Percentiles rank a stretch among this genome's conserved stretches.
Evolutionary conservation across 2,113 vertebrate species (phyloP).

Genomic region (Hippocampus abdominalis): DNA sequence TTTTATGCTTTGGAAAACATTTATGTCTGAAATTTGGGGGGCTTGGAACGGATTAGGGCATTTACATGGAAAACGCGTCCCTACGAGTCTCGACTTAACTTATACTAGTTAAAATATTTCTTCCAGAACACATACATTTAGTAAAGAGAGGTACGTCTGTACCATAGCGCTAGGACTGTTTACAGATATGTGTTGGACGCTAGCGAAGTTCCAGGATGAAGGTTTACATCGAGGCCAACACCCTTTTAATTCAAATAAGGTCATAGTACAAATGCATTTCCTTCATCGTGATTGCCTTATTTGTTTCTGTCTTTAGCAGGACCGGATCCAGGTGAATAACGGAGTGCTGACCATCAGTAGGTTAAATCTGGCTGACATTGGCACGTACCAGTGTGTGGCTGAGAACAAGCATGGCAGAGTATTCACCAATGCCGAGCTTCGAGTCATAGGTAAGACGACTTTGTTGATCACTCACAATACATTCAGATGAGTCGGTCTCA

Average conservation of each 20-base stretch:
- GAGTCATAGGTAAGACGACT: slow-evolving; percentile 80
- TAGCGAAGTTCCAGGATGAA: neutral
- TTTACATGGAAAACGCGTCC: too few relatives aligned
- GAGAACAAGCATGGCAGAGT: slow-evolving; percentile 87
- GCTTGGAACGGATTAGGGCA: too few relatives aligned
- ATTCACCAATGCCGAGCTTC: slow-evolving; percentile 85
- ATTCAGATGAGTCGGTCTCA: neutral
- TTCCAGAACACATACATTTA: too few relatives aligned
- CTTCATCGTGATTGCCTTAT: neutral
- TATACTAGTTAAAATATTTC: too few relatives aligned
- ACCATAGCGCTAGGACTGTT: neutral
- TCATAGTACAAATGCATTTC: neutral
- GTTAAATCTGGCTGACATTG: slow-evolving; percentile 82
- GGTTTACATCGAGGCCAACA: neutral
- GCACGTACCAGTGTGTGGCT: slow-evolving; percentile 94
- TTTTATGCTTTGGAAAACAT: too few relatives aligned
- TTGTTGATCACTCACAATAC: neutral
- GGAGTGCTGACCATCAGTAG: slow-evolving; percentile 81
- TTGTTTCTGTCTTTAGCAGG: slow-evolving; percentile 69
- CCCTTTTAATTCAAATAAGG: neutral
- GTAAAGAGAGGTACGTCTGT: too few relatives aligned
- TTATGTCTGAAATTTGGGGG: too few relatives aligned
- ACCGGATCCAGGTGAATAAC: slow-evolving; percentile 84
- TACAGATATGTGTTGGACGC: neutral
- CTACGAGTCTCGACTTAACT: too few relatives aligned